Percentiles rank a stretch among this genome's conserved stretches.
These are phyloP conservation scores for Python bivittatus DNA, from an alignment of 2,113 vertebrate genomes.

Conservation along the genomic window DNA sequence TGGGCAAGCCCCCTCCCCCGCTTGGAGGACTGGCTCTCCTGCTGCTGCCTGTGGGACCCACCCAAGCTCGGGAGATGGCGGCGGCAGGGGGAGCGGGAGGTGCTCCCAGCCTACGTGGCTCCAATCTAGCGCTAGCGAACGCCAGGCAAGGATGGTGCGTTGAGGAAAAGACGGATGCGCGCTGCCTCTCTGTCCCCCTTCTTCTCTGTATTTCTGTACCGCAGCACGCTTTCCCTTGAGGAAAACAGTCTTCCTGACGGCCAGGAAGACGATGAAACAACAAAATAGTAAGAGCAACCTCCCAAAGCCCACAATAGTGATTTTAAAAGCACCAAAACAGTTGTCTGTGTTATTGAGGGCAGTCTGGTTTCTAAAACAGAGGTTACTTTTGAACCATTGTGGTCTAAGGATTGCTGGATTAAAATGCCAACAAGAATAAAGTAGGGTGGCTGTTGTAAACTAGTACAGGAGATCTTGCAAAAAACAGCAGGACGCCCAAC, in stretches of 20 bases:
- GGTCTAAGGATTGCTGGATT: not conserved
- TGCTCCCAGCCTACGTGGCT: constrained; percentile 30
- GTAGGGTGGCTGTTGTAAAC: not conserved
- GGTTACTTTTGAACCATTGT: not conserved
- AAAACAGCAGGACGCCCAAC: not conserved
- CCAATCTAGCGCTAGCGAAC: not conserved
- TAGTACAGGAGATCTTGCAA: not conserved
- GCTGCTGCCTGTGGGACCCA: constrained; percentile 4
- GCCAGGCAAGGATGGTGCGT: not conserved
- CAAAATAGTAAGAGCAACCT: not conserved
- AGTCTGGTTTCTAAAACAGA: not conserved
- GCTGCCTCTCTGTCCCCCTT: not conserved
- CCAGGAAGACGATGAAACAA: too few species aligned
- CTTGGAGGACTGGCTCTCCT: not conserved
- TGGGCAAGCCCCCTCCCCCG: not conserved
- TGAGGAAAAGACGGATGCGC: not conserved
- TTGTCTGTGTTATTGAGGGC: not conserved
- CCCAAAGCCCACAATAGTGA: not conserved
- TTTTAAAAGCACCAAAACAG: not conserved
- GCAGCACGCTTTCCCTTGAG: not conserved
- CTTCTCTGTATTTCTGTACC: not conserved
- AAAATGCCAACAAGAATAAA: not conserved
- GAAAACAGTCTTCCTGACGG: not conserved
- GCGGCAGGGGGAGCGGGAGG: not conserved
- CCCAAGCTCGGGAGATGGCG: not conserved